phyloP scores from a whole-genome alignment of 2,113 vertebrate genomes.

The Bubo blakistoni region DNA sequence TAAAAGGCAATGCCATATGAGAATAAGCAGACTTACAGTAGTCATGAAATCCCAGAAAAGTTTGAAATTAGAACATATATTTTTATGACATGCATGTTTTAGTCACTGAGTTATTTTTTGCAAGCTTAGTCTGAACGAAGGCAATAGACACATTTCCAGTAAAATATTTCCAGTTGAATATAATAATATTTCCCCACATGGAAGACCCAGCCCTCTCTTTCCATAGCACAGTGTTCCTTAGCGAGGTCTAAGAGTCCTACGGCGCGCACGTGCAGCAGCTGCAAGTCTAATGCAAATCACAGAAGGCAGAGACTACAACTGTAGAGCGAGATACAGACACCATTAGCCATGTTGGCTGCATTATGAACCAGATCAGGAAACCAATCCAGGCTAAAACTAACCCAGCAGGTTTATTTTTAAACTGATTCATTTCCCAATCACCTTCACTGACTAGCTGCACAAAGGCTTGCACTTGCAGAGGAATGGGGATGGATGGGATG shows the following conservation, averaged over 20 bases:
- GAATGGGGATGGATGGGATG: not conserved
- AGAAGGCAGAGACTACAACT: not conserved
- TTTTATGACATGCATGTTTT: constrained; percentile 14
- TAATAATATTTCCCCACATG: constrained; percentile 28
- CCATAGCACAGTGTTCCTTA: constrained; percentile 62
- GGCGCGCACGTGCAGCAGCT: constrained; percentile 42
- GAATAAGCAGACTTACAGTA: not conserved
- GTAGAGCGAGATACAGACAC: not conserved
- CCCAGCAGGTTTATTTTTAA: constrained; percentile 24
- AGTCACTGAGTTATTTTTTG: not conserved
- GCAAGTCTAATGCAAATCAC: constrained; percentile 57
- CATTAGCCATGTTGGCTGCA: constrained; percentile 19
- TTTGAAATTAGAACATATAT: constrained; percentile 4
- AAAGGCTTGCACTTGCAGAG: not conserved
- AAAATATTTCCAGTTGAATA: constrained; percentile 50
- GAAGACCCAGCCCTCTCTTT: constrained; percentile 53
- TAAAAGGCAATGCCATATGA: not conserved
- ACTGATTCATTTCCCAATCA: not conserved
- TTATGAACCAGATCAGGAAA: constrained; percentile 36
- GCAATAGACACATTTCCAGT: constrained; percentile 42
- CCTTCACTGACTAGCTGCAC: not conserved
- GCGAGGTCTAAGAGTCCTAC: not conserved
- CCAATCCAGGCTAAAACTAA: constrained; percentile 29
- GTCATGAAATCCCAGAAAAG: not conserved
- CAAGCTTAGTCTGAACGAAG: not conserved